These are phyloP conservation scores for Phyllotis vaccarum DNA, from an alignment of 2,797 vertebrate species.

Conservation along the genomic window DNA sequence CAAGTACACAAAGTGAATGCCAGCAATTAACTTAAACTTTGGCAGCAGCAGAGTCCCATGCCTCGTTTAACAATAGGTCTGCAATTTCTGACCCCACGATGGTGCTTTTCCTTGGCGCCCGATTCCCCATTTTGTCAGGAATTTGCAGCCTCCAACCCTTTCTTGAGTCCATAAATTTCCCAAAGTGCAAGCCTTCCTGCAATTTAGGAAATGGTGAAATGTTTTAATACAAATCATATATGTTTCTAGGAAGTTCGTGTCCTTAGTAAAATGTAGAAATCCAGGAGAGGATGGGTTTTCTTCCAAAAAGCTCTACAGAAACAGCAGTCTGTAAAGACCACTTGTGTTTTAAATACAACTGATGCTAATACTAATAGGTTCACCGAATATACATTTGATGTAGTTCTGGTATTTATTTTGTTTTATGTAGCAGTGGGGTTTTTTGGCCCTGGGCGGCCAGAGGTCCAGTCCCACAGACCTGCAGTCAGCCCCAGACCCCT, in stretches of 20 bases:
- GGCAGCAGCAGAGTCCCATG: background rate
- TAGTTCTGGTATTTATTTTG: background rate
- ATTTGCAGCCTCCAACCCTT: background rate
- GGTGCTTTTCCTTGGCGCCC: background rate
- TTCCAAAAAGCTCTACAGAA: background rate
- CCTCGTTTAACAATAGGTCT: conserved; percentile 35
- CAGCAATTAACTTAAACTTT: conserved; percentile 85
- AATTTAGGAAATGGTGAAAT: background rate
- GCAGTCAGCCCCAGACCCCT: no score
- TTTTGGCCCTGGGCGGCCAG: no score
- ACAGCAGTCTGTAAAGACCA: background rate
- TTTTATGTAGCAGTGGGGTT: no score
- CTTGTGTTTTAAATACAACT: conserved; percentile 12
- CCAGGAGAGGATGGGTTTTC: background rate
- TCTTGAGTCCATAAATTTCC: conserved; percentile 60
- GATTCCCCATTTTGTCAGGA: background rate
- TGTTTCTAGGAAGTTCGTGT: background rate
- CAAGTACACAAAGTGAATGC: conserved; percentile 78
- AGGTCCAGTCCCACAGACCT: no score
- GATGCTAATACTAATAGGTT: background rate
- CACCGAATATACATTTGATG: background rate
- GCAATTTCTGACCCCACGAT: conserved; percentile 19
- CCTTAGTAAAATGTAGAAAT: background rate
- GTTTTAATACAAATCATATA: background rate
- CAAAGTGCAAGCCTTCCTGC: background rate